Base-by-base conservation (phyloP, 1,140 invertebrate genomes). In the Pachyrhynchus sulphureomaculatus region DNA sequence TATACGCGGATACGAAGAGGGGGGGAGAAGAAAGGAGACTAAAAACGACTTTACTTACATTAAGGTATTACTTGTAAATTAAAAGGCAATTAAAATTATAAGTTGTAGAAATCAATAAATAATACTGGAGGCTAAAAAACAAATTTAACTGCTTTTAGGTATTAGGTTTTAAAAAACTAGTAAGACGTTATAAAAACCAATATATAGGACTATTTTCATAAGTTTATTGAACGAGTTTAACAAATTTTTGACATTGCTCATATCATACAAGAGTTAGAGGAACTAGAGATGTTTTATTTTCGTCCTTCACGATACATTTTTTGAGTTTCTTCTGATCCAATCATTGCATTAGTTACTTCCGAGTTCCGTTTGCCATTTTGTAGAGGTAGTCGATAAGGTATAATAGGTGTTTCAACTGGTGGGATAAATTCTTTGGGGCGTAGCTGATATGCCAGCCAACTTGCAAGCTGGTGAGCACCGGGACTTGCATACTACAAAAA, bases 331-430 rank as follows among this genome's bases (percentile, higher is more conserved):
- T 72, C 68, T 0, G 70, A 70, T 10, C 66, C 67, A 18, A 74
- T 69, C 29, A 74, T 74, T 9, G 72, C 72, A 39, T 72, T 74
- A 18, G 68, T 68, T 0, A 74, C 68, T 65, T 74, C 72, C 0
- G 72, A 74, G 52, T 74, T 74, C 13, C 72, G 17, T 62, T 74
- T 74, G 1, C 71, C 68, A 12, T 45, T 55, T 39, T 69, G 65
- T n/a, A 67, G 8, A 1, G 66, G 65, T 8, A 65, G 42, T 2
- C 66, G 55, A 41, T 74, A 74, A 0, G 70, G 68, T 2, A 74
- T 55, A 4, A 72, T 52, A 12, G 72, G 71, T 6, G 68, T 44
- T 21, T 74, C 70, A 6, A 64, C 41, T 6, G 62, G 65, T 2
- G 47, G 32, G 3, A 61, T 52, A 18, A 65, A 67, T 21, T 72